Percentiles rank a stretch among this genome's conserved stretches.
Evolutionary conservation across 53 echinoderm and acorn worm genomes (phyloP).

Genomic region (Henricia sp.): DNA sequence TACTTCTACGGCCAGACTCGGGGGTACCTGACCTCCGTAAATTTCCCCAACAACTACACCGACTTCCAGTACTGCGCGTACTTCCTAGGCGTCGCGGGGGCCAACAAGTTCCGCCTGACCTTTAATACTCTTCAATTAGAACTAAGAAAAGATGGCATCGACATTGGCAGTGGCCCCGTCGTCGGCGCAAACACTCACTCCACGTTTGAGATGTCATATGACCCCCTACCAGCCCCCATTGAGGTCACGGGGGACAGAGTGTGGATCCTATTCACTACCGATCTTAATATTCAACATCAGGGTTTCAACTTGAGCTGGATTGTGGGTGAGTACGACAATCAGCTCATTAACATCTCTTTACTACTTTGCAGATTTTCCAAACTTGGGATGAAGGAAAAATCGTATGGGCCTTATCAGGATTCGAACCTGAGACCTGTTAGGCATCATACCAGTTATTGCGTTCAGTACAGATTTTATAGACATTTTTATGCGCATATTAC

Average conservation of each 20-base stretch:
- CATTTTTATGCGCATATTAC: no score
- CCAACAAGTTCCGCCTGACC: slow-evolving; percentile 44
- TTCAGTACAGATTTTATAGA: no score
- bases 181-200: not conserved
- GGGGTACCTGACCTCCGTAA: slow-evolving; percentile 47
- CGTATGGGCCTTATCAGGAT: no score
- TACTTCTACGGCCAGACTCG: slow-evolving; percentile 46
- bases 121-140: slow-evolving; percentile 44
- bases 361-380: no score
- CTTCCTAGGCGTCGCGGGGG: slow-evolving; percentile 61
- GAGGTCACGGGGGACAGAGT: slow-evolving; percentile 50
- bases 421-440: no score
- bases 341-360: no score
- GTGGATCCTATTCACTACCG: slow-evolving; percentile 55
- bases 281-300: slow-evolving; percentile 31
- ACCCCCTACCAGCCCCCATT: slow-evolving; percentile 19
- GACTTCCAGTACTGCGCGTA: slow-evolving; percentile 22
- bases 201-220: not conserved
- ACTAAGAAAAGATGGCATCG: slow-evolving; percentile 30
- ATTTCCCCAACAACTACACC: slow-evolving; percentile 35
- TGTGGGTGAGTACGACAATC: slow-evolving; percentile 66
- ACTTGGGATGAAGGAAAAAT: no score
- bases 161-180: slow-evolving; percentile 34
- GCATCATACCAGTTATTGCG: no score
- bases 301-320: slow-evolving; percentile 65